Evolutionary conservation across 2,888 invertebrate genomes (phyloP).

Genomic region (Andrena bucephala): DNA sequence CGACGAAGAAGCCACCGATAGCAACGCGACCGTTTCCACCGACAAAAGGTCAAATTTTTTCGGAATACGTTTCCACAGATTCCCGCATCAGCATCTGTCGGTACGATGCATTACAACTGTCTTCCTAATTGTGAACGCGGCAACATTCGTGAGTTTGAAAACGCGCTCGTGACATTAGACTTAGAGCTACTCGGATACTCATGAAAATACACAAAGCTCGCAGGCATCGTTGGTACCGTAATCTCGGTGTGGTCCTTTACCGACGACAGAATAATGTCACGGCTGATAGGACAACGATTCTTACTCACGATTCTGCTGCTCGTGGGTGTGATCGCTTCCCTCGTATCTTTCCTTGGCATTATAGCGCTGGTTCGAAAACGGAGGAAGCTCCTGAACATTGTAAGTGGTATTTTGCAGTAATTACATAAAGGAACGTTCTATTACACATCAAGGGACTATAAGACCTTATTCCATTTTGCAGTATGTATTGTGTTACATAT

Average conservation of each 20-base stretch:
- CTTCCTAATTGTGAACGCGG: slow-evolving; percentile 71
- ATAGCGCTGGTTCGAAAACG: slow-evolving; percentile 69
- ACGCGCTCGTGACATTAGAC: not conserved
- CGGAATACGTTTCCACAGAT: slow-evolving; percentile 63
- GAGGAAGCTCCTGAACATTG: slow-evolving; percentile 64
- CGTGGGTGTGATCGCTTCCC: slow-evolving; percentile 62
- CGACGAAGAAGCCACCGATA: slow-evolving; percentile 61
- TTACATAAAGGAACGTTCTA: not conserved
- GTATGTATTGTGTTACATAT: slow-evolving; percentile 72
- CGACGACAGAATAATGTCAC: slow-evolving; percentile 73
- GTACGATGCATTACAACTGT: slow-evolving; percentile 69
- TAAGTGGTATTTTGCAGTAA: slow-evolving; percentile 48
- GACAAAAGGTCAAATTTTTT: slow-evolving; percentile 66
- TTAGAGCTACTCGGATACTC: not conserved
- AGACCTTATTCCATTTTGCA: slow-evolving; percentile 47
- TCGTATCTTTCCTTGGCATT: slow-evolving; percentile 71
- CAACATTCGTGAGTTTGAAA: slow-evolving; percentile 70
- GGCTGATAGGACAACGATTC: slow-evolving; percentile 72
- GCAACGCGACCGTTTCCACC: slow-evolving; percentile 65
- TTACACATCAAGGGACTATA: not conserved
- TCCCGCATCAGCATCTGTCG: slow-evolving; percentile 68
- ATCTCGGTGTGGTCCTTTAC: slow-evolving; percentile 74
- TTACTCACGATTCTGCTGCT: slow-evolving; percentile 72
- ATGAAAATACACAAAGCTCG: slow-evolving; percentile 64
- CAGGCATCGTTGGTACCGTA: slow-evolving; percentile 72